These are phyloP conservation scores for Bilobella aurantiaca DNA, from an alignment of 1,140 invertebrate genomes.

Conservation along the genomic window DNA sequence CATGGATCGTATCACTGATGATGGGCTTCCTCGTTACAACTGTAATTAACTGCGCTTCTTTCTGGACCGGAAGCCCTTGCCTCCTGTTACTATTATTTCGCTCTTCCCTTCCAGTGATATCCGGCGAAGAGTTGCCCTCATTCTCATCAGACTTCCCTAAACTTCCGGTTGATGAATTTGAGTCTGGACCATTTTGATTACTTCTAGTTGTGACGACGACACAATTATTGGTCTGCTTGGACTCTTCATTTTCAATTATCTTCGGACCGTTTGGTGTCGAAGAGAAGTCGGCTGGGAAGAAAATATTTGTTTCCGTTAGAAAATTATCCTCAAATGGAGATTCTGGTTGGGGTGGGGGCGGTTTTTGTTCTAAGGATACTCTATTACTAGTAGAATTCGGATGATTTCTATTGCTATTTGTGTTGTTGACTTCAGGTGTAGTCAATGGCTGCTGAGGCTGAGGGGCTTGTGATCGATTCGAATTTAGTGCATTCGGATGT, in stretches of 20 bases:
- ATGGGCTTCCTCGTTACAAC: slow-evolving; percentile 2
- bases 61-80: background rate
- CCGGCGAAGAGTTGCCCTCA: slow-evolving; percentile 5
- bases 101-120: background rate
- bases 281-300: slow-evolving; percentile 25
- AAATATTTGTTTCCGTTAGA: slow-evolving; percentile 19
- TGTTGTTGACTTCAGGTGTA: background rate
- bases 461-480: background rate
- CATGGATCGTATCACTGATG: background rate
- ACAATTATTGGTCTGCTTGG: background rate
- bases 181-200: background rate
- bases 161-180: background rate
- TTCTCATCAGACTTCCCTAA: background rate
- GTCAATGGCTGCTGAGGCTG: background rate
- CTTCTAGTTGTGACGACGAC: background rate
- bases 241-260: slow-evolving; percentile 1
- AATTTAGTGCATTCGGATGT: background rate
- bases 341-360: slow-evolving; percentile 14
- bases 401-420: background rate
- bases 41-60: background rate
- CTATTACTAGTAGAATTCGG: background rate
- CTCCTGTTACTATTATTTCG: too few relatives aligned
- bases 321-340: slow-evolving; percentile 35
- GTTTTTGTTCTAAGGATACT: background rate
- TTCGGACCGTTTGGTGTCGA: background rate